A percentile compares a stretch with the other conserved stretches of the same genome.
These are phyloP conservation scores for Rhinoraja longicauda DNA, from an alignment of 2,797 vertebrate genomes.

Conservation along the genomic window DNA sequence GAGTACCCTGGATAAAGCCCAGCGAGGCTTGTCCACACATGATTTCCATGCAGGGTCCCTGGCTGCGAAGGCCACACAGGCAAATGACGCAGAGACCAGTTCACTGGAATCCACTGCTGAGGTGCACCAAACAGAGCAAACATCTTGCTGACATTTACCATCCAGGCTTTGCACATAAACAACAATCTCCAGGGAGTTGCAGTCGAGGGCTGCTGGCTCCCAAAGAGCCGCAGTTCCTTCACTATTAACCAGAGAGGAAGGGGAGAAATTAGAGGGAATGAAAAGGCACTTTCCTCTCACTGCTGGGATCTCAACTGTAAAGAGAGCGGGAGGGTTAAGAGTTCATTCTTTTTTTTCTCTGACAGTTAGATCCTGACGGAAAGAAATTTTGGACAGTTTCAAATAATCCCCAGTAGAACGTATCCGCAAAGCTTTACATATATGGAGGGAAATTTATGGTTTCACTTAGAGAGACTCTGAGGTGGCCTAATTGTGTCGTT, in stretches of 20 bases:
- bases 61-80: background rate
- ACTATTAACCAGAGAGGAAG: background rate
- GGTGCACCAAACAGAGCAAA: background rate
- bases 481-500: background rate
- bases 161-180: background rate
- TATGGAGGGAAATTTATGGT: background rate
- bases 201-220: background rate
- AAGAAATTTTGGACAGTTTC: slow-evolving; percentile 15
- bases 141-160: background rate
- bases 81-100: background rate
- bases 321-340: background rate
- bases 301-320: background rate
- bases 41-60: background rate
- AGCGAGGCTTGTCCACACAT: background rate
- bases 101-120: background rate
- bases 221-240: background rate
- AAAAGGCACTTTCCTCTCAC: background rate
- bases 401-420: slow-evolving; percentile 17
- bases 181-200: background rate
- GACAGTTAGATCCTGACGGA: background rate
- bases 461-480: background rate
- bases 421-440: slow-evolving; percentile 11
- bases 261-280: background rate
- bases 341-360: background rate
- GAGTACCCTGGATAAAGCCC: background rate